These are phyloP conservation scores for Phoenicopterus ruber DNA, from an alignment of 2,113 vertebrate species.

Conservation along the genomic window DNA sequence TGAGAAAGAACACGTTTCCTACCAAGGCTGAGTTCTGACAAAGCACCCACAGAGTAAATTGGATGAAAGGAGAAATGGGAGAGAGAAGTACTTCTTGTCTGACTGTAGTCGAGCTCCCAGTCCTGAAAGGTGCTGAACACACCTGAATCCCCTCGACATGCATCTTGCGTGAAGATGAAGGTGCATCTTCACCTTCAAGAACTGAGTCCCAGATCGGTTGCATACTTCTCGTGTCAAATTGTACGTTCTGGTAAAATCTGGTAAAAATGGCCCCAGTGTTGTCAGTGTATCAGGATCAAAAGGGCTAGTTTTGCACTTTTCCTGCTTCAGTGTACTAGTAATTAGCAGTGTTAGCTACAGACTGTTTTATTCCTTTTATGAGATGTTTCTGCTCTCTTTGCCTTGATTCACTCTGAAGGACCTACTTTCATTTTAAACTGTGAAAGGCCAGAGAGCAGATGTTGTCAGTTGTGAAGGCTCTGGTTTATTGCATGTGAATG, in stretches of 20 bases:
- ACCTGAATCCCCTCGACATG: not conserved
- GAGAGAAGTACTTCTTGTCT: not conserved
- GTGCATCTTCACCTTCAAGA: not conserved
- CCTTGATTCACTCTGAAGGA: not conserved
- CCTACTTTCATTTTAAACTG: not conserved
- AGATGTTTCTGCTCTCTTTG: not conserved
- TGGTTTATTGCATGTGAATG: not conserved
- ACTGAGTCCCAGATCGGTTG: not conserved
- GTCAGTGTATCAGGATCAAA: not conserved
- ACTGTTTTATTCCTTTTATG: not conserved
- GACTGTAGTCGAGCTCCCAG: fast-evolving
- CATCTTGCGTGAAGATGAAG: not conserved
- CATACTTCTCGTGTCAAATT: not conserved
- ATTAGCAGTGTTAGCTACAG: not conserved
- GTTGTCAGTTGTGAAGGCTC: not conserved
- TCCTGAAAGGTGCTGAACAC: not conserved
- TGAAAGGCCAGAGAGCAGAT: not conserved
- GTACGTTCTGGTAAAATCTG: fast-evolving
- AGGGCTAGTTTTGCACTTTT: not conserved
- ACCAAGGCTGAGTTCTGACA: constrained; percentile 15
- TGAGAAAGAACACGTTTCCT: not conserved
- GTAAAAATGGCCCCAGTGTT: not conserved
- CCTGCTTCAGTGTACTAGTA: not conserved
- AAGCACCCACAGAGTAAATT: not conserved
- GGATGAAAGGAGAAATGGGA: not conserved